Conservation (phyloP, 1,140 invertebrate genomes). For the Physella acuta region DNA sequence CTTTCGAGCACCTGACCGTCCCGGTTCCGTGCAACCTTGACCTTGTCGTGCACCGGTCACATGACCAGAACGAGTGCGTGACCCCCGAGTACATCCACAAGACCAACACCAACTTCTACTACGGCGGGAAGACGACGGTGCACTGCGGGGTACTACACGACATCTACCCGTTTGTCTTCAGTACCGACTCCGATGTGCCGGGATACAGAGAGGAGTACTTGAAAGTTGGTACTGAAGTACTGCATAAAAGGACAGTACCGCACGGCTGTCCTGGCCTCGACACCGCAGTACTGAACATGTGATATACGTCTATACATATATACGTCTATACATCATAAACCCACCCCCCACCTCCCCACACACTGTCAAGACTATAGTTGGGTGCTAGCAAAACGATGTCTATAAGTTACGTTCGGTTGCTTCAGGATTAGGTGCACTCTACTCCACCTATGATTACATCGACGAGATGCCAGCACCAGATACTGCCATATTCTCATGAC, state of each 20-base stretch:
- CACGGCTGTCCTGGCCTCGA: neutral
- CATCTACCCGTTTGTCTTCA: constrained; percentile 36
- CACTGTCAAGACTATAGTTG: too few relatives aligned
- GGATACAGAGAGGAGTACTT: constrained; percentile 12
- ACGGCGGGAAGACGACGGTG: neutral
- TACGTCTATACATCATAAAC: too few relatives aligned
- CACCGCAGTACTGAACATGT: too few relatives aligned
- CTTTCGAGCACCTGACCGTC: constrained; percentile 38
- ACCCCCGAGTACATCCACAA: constrained; percentile 39
- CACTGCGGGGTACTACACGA: constrained; percentile 26
- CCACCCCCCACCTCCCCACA: too few relatives aligned
- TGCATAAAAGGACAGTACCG: neutral
- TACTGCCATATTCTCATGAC: too few relatives aligned
- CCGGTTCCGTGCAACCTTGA: constrained; percentile 41
- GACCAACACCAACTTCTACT: constrained; percentile 22
- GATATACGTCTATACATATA: too few relatives aligned
- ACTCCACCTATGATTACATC: too few relatives aligned
- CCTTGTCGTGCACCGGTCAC: constrained; percentile 32
- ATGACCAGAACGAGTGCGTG: constrained; percentile 35
- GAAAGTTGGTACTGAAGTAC: neutral
- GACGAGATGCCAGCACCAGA: too few relatives aligned
- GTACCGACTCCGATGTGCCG: neutral
- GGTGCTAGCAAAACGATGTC: too few relatives aligned
- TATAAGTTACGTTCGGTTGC: too few relatives aligned
- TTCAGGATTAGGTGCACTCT: too few relatives aligned